Base-by-base conservation (phyloP, 2,888 invertebrate species). In the Caradrina clavipalpis region DNA sequence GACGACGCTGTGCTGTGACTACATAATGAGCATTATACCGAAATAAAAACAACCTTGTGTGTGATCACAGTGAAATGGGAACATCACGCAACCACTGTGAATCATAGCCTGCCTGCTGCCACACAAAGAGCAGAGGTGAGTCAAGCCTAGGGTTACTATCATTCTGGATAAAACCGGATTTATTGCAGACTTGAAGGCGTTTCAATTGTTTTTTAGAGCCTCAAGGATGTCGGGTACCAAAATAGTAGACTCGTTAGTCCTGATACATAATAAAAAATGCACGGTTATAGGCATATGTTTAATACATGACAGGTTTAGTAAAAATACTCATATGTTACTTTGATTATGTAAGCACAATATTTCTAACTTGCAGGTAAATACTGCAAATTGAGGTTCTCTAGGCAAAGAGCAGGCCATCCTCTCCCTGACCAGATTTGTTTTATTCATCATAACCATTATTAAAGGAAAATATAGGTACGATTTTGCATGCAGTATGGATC, bases 1-100 rank as follows among this genome's bases (percentile, higher is more conserved):
- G 51, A 76, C 70, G 76, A 62, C 61, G 51, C 15, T 67, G 67
- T 81, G 83, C 65, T 73, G 72, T 83, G 87, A 85, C 84, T 88
- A 69, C 80, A 69, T 79, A 87, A 85, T 82, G 83, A 85, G 76
- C 63, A 81, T 80, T 80, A 80, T 68, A 82, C 82, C 76, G 81
- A 88, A 87, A 85, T 85, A 88, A 86, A 87, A 89, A 89, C 86
- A 89, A 80, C 88, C 86, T 90, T 89, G 89, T 87, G 78, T 80
- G 74, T 82, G 84, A 88, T 86, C 85, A 84, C 80, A 89, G 81
- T 72, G 89, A 92, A 91, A 91, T 89, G 89, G 88, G 88, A 82
- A 85, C 89, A 90, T 88, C 91, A 91, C 90, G 89, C 89, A 88
- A 88, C 83, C 74, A 67, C 74, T 63, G 76, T 92, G 92, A 92